phyloP scores from a whole-genome alignment of 2,113 vertebrate species.

The Gobiocypris rarus region DNA sequence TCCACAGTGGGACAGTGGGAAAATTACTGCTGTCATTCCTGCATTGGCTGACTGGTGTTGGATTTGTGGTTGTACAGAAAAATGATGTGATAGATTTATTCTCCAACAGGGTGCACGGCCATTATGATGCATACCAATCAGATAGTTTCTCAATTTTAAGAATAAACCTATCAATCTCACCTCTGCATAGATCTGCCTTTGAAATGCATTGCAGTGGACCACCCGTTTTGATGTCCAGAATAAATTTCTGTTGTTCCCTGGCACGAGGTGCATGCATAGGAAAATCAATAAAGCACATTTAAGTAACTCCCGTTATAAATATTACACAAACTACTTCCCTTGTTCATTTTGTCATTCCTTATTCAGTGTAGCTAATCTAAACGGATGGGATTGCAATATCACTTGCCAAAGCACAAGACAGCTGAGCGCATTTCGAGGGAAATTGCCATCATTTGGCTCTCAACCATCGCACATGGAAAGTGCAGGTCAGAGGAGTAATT shows the following conservation, averaged over 20 bases:
- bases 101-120: neutral
- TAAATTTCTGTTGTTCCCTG: neutral
- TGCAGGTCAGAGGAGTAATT: conserved; percentile 42
- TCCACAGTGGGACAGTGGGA: conserved; percentile 41
- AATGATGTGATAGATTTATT: conserved; percentile 51
- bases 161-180: conserved; percentile 44
- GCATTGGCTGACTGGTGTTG: conserved; percentile 38
- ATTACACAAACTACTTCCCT: conserved; percentile 17
- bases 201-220: neutral
- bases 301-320: conserved; percentile 23
- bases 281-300: conserved; percentile 32
- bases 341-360: conserved; percentile 17
- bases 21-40: conserved; percentile 56
- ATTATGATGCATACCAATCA: conserved; percentile 47
- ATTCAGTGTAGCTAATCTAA: conserved; percentile 33
- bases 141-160: conserved; percentile 30
- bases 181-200: conserved; percentile 34
- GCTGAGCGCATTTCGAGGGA: conserved; percentile 1
- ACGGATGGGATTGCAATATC: conserved; percentile 25
- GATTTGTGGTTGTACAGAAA: conserved; percentile 48
- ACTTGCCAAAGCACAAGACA: conserved; percentile 31
- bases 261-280: neutral
- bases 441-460: conserved; percentile 38
- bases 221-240: neutral
- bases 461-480: conserved; percentile 36